Evolutionary conservation across 2,113 vertebrate genomes (phyloP).

Genomic region (Peromyscus maniculatus): DNA sequence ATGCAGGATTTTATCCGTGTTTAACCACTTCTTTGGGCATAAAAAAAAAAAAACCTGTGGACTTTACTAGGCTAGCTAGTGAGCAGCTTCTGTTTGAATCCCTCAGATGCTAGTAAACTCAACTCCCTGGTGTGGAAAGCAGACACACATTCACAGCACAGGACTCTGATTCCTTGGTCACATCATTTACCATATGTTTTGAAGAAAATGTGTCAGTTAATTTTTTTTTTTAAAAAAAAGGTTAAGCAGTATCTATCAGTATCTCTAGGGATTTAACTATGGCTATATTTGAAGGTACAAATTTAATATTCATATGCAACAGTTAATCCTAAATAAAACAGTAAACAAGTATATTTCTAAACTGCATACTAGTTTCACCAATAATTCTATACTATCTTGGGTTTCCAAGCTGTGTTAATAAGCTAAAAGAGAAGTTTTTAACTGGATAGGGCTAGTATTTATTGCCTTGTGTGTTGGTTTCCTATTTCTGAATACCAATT

Average conservation of each 20-base stretch:
- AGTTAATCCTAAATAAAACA: slow-evolving; percentile 16
- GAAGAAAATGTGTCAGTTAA: slow-evolving; percentile 63
- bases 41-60: not conserved
- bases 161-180: slow-evolving; percentile 59
- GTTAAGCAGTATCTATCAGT: slow-evolving; percentile 42
- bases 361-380: slow-evolving; percentile 2
- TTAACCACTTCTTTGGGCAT: not conserved
- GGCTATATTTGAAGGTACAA: slow-evolving; percentile 21
- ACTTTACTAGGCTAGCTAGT: slow-evolving; percentile 50
- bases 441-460: not conserved
- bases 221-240: slow-evolving; percentile 38
- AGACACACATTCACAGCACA: slow-evolving; percentile 64
- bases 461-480: slow-evolving; percentile 24
- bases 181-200: slow-evolving; percentile 56
- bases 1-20: not conserved
- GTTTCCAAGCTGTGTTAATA: not conserved
- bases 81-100: slow-evolving; percentile 70
- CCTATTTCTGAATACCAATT: not conserved
- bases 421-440: slow-evolving; percentile 44
- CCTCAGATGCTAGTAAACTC: slow-evolving; percentile 65
- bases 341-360: slow-evolving; percentile 50
- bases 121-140: slow-evolving; percentile 67
- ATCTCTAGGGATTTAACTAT: slow-evolving; percentile 28
- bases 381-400: slow-evolving; percentile 27
- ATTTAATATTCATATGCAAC: not conserved